These are phyloP conservation scores for Meghimatium bilineatum DNA, from an alignment of 2,888 invertebrate species.

Conservation along the genomic window DNA sequence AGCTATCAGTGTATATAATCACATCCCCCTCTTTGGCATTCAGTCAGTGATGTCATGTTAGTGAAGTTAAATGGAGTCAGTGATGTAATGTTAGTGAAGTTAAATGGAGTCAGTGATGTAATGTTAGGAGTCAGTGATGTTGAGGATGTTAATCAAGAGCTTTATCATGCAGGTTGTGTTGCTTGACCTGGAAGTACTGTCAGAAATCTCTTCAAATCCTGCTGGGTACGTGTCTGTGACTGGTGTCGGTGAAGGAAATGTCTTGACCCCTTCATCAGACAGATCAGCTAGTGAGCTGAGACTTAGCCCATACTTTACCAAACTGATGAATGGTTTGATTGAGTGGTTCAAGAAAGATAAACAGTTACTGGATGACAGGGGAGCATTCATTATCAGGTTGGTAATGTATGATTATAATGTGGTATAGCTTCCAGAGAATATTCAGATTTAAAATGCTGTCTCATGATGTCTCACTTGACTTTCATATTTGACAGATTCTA, in stretches of 20 bases:
- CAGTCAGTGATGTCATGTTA: too few species aligned
- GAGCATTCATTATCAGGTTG: slow-evolving; percentile 97
- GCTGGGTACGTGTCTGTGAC: slow-evolving; percentile 56
- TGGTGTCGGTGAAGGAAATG: not conserved
- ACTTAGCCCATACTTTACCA: slow-evolving; percentile 83
- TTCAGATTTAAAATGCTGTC: too few species aligned
- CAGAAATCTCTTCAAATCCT: slow-evolving; percentile 80
- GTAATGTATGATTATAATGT: not conserved
- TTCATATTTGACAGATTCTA: too few species aligned
- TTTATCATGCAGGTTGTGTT: slow-evolving; percentile 84
- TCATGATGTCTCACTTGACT: too few species aligned
- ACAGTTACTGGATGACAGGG: slow-evolving; percentile 90
- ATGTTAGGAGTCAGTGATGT: too few species aligned
- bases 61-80: too few species aligned
- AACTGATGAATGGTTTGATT: slow-evolving; percentile 91
- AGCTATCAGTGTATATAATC: too few species aligned
- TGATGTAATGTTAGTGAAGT: too few species aligned
- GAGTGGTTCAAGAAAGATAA: slow-evolving; percentile 90
- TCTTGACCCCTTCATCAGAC: slow-evolving; percentile 14
- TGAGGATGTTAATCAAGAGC: not conserved
- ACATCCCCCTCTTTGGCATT: too few species aligned
- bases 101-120: too few species aligned
- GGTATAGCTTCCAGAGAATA: too few species aligned
- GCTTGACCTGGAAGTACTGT: slow-evolving; percentile 93
- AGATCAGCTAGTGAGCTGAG: slow-evolving; percentile 34